Conservation (phyloP, 1,140 invertebrate genomes). For the Euglossa dilemma region DNA sequence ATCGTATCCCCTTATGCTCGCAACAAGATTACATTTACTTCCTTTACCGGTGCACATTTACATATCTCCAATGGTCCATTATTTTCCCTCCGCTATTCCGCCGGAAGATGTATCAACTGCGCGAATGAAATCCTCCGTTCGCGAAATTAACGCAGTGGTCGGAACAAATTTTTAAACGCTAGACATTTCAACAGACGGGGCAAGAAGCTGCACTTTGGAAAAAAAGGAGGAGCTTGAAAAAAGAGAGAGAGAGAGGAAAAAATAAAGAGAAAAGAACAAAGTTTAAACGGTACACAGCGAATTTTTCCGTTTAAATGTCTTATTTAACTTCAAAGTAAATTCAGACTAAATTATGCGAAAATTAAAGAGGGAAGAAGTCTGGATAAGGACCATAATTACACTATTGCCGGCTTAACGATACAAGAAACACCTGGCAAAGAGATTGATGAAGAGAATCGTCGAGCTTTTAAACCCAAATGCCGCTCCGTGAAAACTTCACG, state of each 20-base stretch:
- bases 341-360: background rate
- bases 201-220: background rate
- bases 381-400: background rate
- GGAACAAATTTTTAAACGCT: background rate
- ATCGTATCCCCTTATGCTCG: background rate
- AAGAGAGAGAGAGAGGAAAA: too few species aligned
- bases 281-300: background rate
- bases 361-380: background rate
- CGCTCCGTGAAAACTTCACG: background rate
- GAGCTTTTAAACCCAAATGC: background rate
- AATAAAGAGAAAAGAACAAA: too few species aligned
- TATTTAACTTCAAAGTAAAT: background rate
- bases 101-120: background rate
- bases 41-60: background rate
- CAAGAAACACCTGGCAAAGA: constrained; percentile 10
- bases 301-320: background rate
- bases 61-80: background rate
- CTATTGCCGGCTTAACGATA: background rate
- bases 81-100: background rate
- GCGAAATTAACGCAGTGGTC: background rate
- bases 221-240: too few species aligned
- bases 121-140: background rate
- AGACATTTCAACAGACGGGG: too few species aligned
- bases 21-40: background rate
- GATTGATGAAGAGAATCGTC: background rate